These are phyloP conservation scores for Ochotona curzoniae DNA, from an alignment of 2,113 vertebrate genomes.

Conservation along the genomic window DNA sequence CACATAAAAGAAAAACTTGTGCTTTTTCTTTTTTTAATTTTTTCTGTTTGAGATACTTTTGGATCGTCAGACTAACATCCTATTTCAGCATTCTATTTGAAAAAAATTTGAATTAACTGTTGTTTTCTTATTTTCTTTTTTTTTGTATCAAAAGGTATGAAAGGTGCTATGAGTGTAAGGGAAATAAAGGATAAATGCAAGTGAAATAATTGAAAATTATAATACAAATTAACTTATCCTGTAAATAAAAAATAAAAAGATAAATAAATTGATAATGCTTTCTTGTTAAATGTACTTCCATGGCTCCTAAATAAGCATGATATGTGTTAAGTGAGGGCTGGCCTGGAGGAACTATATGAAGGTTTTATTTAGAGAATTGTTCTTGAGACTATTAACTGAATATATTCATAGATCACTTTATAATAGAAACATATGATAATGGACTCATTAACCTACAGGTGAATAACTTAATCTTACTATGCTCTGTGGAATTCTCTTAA, in stretches of 20 bases:
- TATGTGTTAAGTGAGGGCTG: neutral
- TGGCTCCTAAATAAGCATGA: neutral
- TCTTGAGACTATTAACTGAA: conserved; percentile 19
- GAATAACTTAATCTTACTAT: neutral
- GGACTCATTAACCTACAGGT: neutral
- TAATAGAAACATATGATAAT: neutral
- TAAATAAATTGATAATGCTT: conserved; percentile 18
- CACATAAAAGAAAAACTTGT: neutral
- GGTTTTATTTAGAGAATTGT: conserved; percentile 18
- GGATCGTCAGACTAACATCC: neutral
- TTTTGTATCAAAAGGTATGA: neutral
- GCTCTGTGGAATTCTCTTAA: neutral
- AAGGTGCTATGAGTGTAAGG: neutral
- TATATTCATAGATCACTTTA: neutral
- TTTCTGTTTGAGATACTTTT: neutral
- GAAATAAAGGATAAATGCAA: neutral
- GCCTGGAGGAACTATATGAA: neutral
- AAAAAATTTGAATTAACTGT: neutral
- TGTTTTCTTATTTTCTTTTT: neutral
- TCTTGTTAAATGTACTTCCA: conserved; percentile 24
- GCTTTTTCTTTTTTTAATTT: neutral
- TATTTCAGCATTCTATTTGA: neutral
- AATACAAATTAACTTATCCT: conserved; percentile 28
- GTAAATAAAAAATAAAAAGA: neutral
- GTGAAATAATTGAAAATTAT: neutral